Percentiles rank a stretch among this genome's conserved stretches.
phyloP scores from a whole-genome alignment of 2,888 invertebrate species.

The Stegophylla sp. region DNA sequence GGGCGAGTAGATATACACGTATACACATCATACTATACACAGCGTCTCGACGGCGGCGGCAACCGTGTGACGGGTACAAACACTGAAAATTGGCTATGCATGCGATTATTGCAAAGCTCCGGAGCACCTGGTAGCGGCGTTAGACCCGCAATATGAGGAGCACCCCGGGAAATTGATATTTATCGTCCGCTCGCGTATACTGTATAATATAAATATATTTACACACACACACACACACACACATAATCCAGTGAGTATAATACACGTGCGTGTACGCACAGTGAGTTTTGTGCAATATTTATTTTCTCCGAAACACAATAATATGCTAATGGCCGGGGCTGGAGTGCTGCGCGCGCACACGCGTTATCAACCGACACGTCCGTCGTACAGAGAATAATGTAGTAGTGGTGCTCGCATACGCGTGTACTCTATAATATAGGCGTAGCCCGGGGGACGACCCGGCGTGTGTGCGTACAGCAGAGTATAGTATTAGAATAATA shows the following conservation, averaged over 20 bases:
- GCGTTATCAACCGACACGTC: slow-evolving; percentile 24
- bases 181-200: too few species aligned
- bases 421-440: too few species aligned
- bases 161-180: slow-evolving; percentile 17
- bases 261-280: neutral
- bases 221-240: neutral
- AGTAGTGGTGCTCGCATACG: neutral
- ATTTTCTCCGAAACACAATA: slow-evolving; percentile 17
- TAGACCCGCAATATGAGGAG: neutral
- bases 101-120: slow-evolving; percentile 3
- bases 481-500: too few species aligned
- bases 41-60: too few species aligned
- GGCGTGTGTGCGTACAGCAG: too few species aligned
- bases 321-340: slow-evolving; percentile 20
- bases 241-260: neutral
- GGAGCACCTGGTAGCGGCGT: neutral
- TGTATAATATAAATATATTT: too few species aligned
- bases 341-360: too few species aligned
- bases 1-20: neutral
- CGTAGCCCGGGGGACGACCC: too few species aligned
- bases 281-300: neutral
- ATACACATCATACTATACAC: too few species aligned
- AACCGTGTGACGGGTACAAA: neutral
- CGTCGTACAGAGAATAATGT: slow-evolving; percentile 41
- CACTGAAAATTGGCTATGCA: neutral